These are phyloP conservation scores for Dryas iulia DNA, from an alignment of 1,140 invertebrate genomes.

Conservation along the genomic window DNA sequence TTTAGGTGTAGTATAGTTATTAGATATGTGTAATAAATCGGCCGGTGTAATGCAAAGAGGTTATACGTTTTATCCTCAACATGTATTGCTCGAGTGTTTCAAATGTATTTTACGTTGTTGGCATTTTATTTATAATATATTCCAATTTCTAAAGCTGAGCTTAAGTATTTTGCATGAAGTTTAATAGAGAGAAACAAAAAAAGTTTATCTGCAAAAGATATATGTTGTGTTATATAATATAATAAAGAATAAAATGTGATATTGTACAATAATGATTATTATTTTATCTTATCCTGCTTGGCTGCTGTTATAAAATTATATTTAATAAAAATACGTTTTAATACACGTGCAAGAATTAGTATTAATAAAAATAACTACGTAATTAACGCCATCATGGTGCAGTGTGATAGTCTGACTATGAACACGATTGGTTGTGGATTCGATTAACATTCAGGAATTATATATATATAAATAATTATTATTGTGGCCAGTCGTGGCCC, in stretches of 20 bases:
- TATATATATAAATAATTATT: too few relatives aligned
- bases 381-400: too few relatives aligned
- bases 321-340: too few relatives aligned
- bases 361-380: too few relatives aligned
- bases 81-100: slow-evolving; percentile 42
- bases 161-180: slow-evolving; percentile 53
- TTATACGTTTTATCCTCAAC: not conserved
- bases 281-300: slow-evolving; percentile 1
- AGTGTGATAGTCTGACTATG: too few relatives aligned
- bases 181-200: slow-evolving; percentile 47
- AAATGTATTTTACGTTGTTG: slow-evolving; percentile 59
- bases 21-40: not conserved
- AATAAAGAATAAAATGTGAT: slow-evolving; percentile 77
- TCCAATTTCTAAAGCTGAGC: slow-evolving; percentile 68
- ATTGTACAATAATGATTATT: slow-evolving; percentile 44
- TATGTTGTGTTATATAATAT: slow-evolving; percentile 75
- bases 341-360: too few relatives aligned
- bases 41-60: not conserved
- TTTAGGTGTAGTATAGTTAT: slow-evolving; percentile 4
- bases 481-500: too few relatives aligned
- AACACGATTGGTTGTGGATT: too few relatives aligned
- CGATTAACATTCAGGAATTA: too few relatives aligned
- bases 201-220: slow-evolving; percentile 69
- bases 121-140: slow-evolving; percentile 71
- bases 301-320: not conserved